Evolutionary conservation across 2,797 vertebrate genomes (phyloP).

Genomic region (Agapornis canus): DNA sequence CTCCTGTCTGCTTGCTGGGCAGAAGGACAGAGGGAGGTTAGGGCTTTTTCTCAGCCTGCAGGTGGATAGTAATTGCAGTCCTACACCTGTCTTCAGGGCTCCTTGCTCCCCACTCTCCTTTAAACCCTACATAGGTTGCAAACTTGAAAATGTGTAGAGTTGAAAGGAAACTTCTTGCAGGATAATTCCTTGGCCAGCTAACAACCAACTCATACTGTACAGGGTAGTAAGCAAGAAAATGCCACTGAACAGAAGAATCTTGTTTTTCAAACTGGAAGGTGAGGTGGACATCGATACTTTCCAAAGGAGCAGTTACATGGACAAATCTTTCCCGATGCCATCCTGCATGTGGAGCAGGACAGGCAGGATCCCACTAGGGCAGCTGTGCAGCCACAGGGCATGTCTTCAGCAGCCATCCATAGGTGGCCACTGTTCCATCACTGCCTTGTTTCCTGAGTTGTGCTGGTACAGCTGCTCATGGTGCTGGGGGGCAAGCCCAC

Average conservation of each 20-base stretch:
- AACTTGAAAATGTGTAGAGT: not conserved
- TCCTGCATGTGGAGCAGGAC: rapidly evolving
- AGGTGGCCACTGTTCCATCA: rapidly evolving
- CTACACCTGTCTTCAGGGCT: not conserved
- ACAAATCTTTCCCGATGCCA: rapidly evolving
- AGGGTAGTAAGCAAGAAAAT: not conserved
- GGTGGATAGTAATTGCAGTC: not conserved
- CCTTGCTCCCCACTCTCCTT: not conserved
- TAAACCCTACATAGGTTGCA: not conserved
- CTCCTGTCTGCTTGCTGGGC: not conserved
- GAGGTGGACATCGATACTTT: not conserved
- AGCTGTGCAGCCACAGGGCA: not conserved
- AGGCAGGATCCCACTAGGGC: not conserved
- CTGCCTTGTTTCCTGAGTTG: not conserved
- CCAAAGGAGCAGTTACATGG: not conserved
- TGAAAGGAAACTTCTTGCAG: not conserved
- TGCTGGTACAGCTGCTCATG: not conserved
- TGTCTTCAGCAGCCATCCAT: not conserved
- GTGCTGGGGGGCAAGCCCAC: not conserved
- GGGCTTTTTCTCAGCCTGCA: not conserved
- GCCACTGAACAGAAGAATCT: not conserved
- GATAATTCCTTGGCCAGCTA: not conserved
- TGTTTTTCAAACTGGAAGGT: not conserved
- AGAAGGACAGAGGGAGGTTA: not conserved
- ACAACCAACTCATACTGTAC: not conserved